A percentile compares a stretch with the other conserved stretches of the same genome.
Evolutionary conservation across 2,113 vertebrate genomes (phyloP).

Genomic region (Larimichthys polyactis): DNA sequence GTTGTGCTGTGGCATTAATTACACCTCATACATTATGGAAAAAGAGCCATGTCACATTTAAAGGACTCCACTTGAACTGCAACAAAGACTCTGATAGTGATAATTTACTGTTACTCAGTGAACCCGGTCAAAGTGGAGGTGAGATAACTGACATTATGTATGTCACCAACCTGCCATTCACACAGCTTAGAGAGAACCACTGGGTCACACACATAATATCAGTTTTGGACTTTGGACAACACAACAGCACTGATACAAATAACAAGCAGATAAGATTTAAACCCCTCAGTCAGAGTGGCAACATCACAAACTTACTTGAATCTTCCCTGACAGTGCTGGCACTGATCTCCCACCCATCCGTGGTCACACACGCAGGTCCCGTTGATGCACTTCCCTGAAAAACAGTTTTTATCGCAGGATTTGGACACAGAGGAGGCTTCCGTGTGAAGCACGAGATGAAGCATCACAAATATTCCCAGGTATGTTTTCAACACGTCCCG

Average conservation of each 20-base stretch:
- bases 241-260: too few species aligned
- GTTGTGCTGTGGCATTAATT: slow-evolving; percentile 7
- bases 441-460: slow-evolving; percentile 46
- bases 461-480: slow-evolving; percentile 52
- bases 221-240: neutral
- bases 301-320: slow-evolving; percentile 91
- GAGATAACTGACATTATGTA: neutral
- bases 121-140: neutral
- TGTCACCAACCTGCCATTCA: neutral
- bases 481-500: slow-evolving; percentile 32
- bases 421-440: slow-evolving; percentile 43
- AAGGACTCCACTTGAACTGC: neutral
- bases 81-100: neutral
- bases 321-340: slow-evolving; percentile 96
- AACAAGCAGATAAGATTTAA: neutral
- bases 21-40: neutral
- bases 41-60: neutral
- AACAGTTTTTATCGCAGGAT: slow-evolving; percentile 64
- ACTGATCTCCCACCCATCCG: slow-evolving; percentile 96
- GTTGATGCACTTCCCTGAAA: slow-evolving; percentile 90
- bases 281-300: neutral
- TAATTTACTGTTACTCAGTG: neutral
- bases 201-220: neutral
- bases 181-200: neutral
- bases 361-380: slow-evolving; percentile 93